Conservation (phyloP, 2,113 vertebrate genomes). For the Charadrius vociferus region DNA sequence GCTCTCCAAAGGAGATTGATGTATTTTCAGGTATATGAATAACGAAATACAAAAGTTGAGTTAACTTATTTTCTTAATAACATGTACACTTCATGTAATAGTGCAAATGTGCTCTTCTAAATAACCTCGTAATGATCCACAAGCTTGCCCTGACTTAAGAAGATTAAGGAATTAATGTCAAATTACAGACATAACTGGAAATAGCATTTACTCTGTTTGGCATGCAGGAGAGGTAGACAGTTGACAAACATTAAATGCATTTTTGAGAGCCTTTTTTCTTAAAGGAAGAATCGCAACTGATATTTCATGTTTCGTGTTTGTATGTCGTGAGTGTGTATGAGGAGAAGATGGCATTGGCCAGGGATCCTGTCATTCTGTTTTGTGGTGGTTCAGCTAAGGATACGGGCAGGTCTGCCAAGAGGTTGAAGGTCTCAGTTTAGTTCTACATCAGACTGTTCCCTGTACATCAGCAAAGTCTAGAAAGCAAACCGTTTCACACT, state of each 20-base stretch:
- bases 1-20: not conserved
- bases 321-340: not conserved
- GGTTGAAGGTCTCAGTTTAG: not conserved
- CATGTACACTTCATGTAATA: not conserved
- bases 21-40: constrained; percentile 11
- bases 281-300: not conserved
- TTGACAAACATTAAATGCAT: not conserved
- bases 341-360: not conserved
- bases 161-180: constrained; percentile 64
- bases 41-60: not conserved
- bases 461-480: not conserved
- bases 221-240: not conserved
- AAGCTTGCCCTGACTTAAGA: constrained; percentile 47
- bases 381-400: not conserved
- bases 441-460: not conserved
- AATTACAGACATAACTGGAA: constrained; percentile 58
- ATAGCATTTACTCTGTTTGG: not conserved
- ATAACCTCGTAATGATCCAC: constrained; percentile 25
- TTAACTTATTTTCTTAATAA: not conserved
- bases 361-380: accelerated
- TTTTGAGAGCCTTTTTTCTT: not conserved
- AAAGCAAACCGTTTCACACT: not conserved
- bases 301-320: not conserved
- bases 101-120: constrained; percentile 12
- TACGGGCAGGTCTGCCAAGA: not conserved